Evolutionary conservation across 2,113 vertebrate species (phyloP), one percentile per base, ranked within the genome.

Genomic region (Saguinus imperator): DNA sequence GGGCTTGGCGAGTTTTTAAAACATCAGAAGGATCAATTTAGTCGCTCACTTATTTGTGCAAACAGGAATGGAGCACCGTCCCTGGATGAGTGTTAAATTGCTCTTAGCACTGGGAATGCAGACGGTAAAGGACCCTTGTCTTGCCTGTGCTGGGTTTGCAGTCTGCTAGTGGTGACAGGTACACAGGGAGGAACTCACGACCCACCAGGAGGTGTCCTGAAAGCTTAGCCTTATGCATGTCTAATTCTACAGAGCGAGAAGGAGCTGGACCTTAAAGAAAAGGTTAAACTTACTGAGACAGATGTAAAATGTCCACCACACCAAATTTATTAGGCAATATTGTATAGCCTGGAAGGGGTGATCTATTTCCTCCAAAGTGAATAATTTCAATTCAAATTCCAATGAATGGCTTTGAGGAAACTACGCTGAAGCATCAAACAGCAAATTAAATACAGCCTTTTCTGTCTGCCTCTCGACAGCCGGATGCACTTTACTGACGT

Each of bases 141-240:
- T 23, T 23, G 11, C n/a, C 37, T 40, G 29, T 11, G 1, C 0
- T 20, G 37, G 73, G 27, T 45, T 48, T 2, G 32, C 21, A 3
- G 29, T 29, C 83, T 58, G 32, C 48, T 1, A 7, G 55, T 37
- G 70, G 48, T 1, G 1, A 32, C 6, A 45, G 52, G 37, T 1
- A 21, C 9, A 0, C 1, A 61, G 6, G 16, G 0, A 10, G n/a
- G 57, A 12, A 3, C 7, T 16, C 11, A 1, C 0, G 27, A 10
- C 11, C 64, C 43, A 6, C 16, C n/a, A 5, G 17, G 66, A 72
- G 10, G 29, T 12, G 29, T n/a, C 48, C 37, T 0, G 61, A 61
- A 4, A 73, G n/a, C 43, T 11, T 8, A 58, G 5, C 73, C n/a
- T 23, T 20, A 18, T 5, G 20, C 1, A 2, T 7, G 37, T 11